Percentiles rank a stretch among this genome's conserved stretches.
Conservation (phyloP, 30 jellyfish, hydroid and myxozoan species). For the Turritopsis rubra region DNA sequence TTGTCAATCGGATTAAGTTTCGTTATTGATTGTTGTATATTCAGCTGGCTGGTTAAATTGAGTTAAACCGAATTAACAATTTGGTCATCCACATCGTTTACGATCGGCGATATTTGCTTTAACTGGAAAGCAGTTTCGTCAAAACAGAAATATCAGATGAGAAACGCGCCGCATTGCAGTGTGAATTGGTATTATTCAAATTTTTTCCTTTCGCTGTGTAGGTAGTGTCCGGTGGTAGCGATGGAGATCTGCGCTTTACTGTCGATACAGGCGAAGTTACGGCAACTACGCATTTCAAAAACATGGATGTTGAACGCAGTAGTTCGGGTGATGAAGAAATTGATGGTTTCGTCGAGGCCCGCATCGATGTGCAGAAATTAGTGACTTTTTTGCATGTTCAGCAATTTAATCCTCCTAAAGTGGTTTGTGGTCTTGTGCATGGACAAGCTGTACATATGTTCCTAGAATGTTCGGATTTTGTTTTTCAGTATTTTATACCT, state of each 20-base stretch:
- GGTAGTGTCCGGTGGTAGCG: constrained; percentile 66
- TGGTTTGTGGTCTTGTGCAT: constrained; percentile 56
- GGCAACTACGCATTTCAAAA: constrained; percentile 65
- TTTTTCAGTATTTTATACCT: constrained; percentile 51
- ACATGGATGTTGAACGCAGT: constrained; percentile 41
- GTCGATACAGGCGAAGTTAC: constrained; percentile 84
- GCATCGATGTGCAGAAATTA: constrained; percentile 66
- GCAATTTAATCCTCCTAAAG: constrained; percentile 44
- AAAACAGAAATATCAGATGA: no score
- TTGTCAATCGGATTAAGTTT: no score
- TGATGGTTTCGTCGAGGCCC: constrained; percentile 62
- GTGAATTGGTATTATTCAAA: no score
- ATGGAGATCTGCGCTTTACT: constrained; percentile 55
- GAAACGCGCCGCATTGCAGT: no score
- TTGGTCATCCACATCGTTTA: no score
- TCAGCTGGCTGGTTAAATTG: no score
- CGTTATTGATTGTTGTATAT: no score
- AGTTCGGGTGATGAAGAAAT: constrained; percentile 18
- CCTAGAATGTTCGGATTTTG: constrained; percentile 54
- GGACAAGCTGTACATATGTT: constrained; percentile 61
- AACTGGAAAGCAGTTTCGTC: no score
- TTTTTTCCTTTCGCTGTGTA: not conserved
- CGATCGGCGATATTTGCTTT: no score
- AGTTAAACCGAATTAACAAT: no score
- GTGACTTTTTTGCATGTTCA: constrained; percentile 73